Evolutionary conservation across 1,140 invertebrate genomes (phyloP).

Genomic region (Stegodyphus dumicola): DNA sequence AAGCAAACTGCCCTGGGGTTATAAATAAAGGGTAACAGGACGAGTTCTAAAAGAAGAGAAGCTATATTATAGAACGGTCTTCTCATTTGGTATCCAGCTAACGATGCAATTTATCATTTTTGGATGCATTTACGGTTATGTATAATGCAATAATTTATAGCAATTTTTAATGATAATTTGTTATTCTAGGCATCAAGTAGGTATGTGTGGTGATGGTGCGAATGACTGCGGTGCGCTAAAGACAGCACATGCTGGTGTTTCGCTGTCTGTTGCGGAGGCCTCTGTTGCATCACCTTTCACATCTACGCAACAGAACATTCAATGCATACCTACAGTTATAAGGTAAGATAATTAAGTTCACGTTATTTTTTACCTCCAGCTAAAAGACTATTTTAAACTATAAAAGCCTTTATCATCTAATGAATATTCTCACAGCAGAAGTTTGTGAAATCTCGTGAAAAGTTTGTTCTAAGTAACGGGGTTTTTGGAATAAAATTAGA

Average conservation of each 20-base stretch:
- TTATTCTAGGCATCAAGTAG: constrained; percentile 74
- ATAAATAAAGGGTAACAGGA: too few species aligned
- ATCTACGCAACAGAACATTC: constrained; percentile 85
- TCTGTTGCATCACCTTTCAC: constrained; percentile 97
- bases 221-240: constrained; percentile 95
- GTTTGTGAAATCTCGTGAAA: too few species aligned
- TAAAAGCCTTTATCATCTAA: too few species aligned
- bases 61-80: too few species aligned
- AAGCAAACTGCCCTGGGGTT: too few species aligned
- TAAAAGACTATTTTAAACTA: too few species aligned
- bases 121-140: neutral
- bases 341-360: constrained; percentile 66
- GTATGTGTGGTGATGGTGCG: constrained; percentile 98
- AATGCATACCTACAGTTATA: constrained; percentile 88
- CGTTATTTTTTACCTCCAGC: too few species aligned
- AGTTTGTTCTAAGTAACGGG: too few species aligned
- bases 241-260: constrained; percentile 95
- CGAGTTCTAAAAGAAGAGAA: too few species aligned
- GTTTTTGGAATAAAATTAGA: too few species aligned
- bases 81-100: neutral
- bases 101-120: neutral
- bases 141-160: neutral
- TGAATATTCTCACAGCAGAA: too few species aligned
- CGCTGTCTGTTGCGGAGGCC: constrained; percentile 94
- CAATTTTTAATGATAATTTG: neutral